A percentile compares a stretch with the other conserved stretches of the same genome.
These are phyloP conservation scores for Clivina fossor DNA, from an alignment of 2,888 invertebrate species.

Conservation along the genomic window DNA sequence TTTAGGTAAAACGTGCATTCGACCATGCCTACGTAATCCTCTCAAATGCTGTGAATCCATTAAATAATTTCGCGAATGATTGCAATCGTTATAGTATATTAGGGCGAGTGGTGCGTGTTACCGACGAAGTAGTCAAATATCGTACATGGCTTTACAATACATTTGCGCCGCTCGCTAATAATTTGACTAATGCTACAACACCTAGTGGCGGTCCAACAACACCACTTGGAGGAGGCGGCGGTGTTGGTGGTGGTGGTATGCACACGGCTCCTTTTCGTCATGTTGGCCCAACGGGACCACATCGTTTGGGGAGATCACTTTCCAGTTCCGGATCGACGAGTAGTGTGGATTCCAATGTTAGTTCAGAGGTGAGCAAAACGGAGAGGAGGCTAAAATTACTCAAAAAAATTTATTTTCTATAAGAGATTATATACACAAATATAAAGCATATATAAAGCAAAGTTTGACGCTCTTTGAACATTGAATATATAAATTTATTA, in stretches of 20 bases:
- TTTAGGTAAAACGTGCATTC: conserved; percentile 85
- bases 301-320: conserved; percentile 46
- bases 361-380: conserved; percentile 49
- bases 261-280: conserved; percentile 1
- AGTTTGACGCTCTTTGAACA: no score
- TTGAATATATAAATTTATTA: no score
- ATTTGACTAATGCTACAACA: not conserved
- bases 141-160: conserved; percentile 57
- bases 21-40: conserved; percentile 91
- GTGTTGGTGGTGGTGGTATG: no score
- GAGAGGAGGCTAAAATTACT: no score
- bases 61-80: conserved; percentile 59
- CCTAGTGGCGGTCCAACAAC: not conserved
- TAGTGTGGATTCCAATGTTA: conserved; percentile 50
- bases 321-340: conserved; percentile 51
- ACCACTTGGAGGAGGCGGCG: not conserved
- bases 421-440: not conserved
- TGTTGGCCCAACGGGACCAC: not conserved
- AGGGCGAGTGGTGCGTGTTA: conserved; percentile 88
- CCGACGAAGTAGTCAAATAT: conserved; percentile 85
- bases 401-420: not conserved
- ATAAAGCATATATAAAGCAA: no score
- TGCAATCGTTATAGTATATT: conserved; percentile 67
- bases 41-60: conserved; percentile 68
- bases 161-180: conserved; percentile 35